phyloP scores from a whole-genome alignment of 2,888 invertebrate species.

The Sphaeridia pumilis region DNA sequence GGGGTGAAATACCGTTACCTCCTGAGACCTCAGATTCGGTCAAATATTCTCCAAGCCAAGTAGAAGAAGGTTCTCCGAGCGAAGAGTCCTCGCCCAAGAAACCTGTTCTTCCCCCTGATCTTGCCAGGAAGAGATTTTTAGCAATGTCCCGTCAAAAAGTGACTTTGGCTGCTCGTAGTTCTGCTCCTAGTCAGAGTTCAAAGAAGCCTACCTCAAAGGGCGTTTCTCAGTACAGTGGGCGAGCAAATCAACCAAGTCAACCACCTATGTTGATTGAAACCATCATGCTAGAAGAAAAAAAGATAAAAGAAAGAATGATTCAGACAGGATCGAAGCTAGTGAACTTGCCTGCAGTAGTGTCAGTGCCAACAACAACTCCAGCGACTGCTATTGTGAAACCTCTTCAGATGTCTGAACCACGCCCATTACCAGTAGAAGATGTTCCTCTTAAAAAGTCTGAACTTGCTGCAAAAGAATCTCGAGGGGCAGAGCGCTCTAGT shows the following conservation, averaged over 20 bases:
- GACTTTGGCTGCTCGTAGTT: constrained; percentile 35
- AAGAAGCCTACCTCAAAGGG: constrained; percentile 29
- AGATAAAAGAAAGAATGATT: constrained; percentile 34
- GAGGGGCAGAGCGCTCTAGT: neutral
- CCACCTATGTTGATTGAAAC: constrained; percentile 28
- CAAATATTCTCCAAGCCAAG: constrained; percentile 35
- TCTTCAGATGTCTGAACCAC: constrained; percentile 12
- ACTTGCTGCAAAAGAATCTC: too few relatives aligned
- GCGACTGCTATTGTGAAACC: constrained; percentile 32
- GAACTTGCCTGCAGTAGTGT: constrained; percentile 20
- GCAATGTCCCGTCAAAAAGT: constrained; percentile 39
- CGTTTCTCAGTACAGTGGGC: constrained; percentile 27
- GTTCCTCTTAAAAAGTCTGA: neutral
- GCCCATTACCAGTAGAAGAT: neutral
- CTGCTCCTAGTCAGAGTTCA: constrained; percentile 11
- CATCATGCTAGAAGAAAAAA: constrained; percentile 34
- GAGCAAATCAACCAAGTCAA: constrained; percentile 5
- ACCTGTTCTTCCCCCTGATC: constrained; percentile 39
- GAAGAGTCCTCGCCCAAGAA: constrained; percentile 20
- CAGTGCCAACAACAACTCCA: constrained; percentile 16
- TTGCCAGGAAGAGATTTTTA: constrained; percentile 41
- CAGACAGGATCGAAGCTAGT: constrained; percentile 15
- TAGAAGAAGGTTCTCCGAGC: constrained; percentile 18
- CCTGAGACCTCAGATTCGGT: constrained; percentile 27
- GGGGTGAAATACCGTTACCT: constrained; percentile 28